Conservation (phyloP, 2,888 invertebrate genomes). For the Drosophila pegasa region DNA sequence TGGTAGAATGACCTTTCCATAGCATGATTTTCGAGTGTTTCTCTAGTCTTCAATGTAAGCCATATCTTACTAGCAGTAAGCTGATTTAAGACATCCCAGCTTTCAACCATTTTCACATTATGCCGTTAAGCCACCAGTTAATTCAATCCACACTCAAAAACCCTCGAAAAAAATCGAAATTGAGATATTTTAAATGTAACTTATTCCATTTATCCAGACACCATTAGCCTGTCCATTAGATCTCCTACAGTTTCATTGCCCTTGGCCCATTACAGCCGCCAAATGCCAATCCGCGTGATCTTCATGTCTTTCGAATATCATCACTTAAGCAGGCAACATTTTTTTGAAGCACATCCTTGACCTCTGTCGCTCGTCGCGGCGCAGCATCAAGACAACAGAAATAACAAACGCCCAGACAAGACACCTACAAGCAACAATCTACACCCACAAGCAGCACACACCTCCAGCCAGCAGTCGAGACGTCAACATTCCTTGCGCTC, state of each 20-base stretch:
- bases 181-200: neutral
- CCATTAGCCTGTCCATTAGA: neutral
- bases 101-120: too few species aligned
- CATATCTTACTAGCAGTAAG: too few species aligned
- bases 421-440: slow-evolving; percentile 64
- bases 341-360: slow-evolving; percentile 63
- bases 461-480: slow-evolving; percentile 22
- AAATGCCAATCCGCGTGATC: slow-evolving; percentile 41
- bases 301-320: slow-evolving; percentile 45
- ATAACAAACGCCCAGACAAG: slow-evolving; percentile 60
- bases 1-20: too few species aligned
- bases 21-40: too few species aligned
- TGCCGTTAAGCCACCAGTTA: too few species aligned
- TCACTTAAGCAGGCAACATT: slow-evolving; percentile 49
- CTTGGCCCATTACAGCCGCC: neutral
- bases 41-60: too few species aligned
- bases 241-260: neutral
- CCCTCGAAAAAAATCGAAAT: too few species aligned
- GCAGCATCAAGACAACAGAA: slow-evolving; percentile 42
- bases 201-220: neutral
- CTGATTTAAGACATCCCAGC: too few species aligned
- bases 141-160: too few species aligned
- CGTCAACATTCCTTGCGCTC: slow-evolving; percentile 71
- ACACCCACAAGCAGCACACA: slow-evolving; percentile 56
- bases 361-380: slow-evolving; percentile 32